Conservation (phyloP, 1,140 invertebrate genomes). For the Temnothorax curvispinosus region DNA sequence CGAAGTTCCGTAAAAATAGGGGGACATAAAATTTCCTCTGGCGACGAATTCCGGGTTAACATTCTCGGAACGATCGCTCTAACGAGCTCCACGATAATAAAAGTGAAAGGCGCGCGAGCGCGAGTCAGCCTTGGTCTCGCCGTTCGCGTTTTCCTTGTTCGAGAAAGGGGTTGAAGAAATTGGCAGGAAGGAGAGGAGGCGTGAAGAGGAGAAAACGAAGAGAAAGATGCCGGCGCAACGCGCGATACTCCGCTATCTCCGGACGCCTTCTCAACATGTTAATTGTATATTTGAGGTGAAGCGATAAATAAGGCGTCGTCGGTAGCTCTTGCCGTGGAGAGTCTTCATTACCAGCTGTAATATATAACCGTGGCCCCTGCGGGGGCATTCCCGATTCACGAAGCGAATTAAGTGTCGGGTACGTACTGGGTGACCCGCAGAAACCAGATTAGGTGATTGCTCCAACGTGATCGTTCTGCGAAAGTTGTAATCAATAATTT, state of each 20-base stretch:
- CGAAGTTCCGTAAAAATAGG: slow-evolving; percentile 43
- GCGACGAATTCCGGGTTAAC: slow-evolving; percentile 57
- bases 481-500: slow-evolving; percentile 23
- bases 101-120: slow-evolving; percentile 50
- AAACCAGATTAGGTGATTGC: slow-evolving; percentile 6
- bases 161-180: slow-evolving; percentile 56
- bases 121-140: slow-evolving; percentile 9
- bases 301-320: slow-evolving; percentile 74
- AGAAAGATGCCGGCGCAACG: neutral
- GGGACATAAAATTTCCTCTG: slow-evolving; percentile 46
- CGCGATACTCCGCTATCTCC: slow-evolving; percentile 16
- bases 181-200: slow-evolving; percentile 50
- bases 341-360: slow-evolving; percentile 77
- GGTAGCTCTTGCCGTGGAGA: slow-evolving; percentile 66
- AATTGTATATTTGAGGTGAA: slow-evolving; percentile 79
- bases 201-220: neutral
- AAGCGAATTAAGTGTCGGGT: slow-evolving; percentile 66
- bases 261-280: slow-evolving; percentile 75
- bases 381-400: slow-evolving; percentile 64
- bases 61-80: slow-evolving; percentile 51
- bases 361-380: slow-evolving; percentile 72
- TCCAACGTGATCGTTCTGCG: neutral
- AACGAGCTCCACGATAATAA: slow-evolving; percentile 55
- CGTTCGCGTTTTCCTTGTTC: slow-evolving; percentile 24
- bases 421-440: slow-evolving; percentile 64